Percentiles rank a stretch among this genome's conserved stretches.
phyloP scores from a whole-genome alignment of 1,140 invertebrate species.

The Delia radicum region DNA sequence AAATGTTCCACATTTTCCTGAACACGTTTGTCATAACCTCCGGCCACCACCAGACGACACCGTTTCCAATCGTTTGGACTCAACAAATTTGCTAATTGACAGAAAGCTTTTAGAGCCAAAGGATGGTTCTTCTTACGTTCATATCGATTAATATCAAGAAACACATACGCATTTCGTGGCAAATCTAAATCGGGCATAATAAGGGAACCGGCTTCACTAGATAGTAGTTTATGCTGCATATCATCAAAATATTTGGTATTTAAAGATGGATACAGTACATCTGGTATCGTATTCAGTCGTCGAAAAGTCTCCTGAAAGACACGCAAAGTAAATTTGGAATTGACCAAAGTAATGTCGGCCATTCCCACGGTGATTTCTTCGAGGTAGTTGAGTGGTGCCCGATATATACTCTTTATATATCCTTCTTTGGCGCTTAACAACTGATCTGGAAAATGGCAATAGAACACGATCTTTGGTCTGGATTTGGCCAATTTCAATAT shows the following conservation, averaged over 20 bases:
- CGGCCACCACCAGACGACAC: constrained; percentile 89
- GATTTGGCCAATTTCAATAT: constrained; percentile 69
- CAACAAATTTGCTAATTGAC: constrained; percentile 63
- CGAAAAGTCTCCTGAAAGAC: constrained; percentile 86
- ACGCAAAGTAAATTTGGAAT: constrained; percentile 86
- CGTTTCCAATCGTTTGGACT: constrained; percentile 61
- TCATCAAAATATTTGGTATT: constrained; percentile 29
- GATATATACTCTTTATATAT: constrained; percentile 76
- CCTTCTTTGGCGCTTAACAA: constrained; percentile 73
- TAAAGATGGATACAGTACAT: constrained; percentile 78
- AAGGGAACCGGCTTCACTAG: background rate
- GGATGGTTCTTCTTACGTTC: constrained; percentile 94
- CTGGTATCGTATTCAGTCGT: constrained; percentile 66
- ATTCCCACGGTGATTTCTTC: constrained; percentile 86
- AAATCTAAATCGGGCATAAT: background rate
- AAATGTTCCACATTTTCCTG: constrained; percentile 89
- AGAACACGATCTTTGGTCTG: constrained; percentile 79
- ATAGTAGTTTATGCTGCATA: constrained; percentile 10
- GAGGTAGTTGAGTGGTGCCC: constrained; percentile 86
- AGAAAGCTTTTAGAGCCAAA: constrained; percentile 80
- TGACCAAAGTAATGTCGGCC: constrained; percentile 90
- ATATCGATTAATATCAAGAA: constrained; percentile 96
- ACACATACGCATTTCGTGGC: constrained; percentile 64
- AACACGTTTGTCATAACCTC: constrained; percentile 92
- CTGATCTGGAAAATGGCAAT: constrained; percentile 98